Conservation (phyloP, 2,113 vertebrate species). For the Xiphophorus couchianus region DNA sequence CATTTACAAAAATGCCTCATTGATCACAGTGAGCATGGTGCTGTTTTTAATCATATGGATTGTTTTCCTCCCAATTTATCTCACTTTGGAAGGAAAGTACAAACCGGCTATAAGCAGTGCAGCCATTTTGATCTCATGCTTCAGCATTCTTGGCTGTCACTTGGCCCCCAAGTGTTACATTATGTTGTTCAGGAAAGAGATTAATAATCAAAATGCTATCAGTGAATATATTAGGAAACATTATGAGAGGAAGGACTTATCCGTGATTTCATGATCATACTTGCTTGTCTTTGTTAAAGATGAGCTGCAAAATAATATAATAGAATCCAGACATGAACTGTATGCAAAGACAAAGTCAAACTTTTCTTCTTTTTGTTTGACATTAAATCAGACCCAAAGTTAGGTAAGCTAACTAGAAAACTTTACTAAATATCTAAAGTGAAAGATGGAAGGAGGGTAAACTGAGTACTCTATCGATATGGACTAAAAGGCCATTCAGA, state of each 20-base stretch:
- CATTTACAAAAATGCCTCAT: constrained; percentile 68
- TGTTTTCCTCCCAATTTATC: constrained; percentile 83
- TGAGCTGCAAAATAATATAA: background rate
- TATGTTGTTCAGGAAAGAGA: constrained; percentile 85
- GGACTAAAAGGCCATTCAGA: no score
- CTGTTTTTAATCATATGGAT: constrained; percentile 77
- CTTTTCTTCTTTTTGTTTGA: background rate
- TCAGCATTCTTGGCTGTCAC: constrained; percentile 82
- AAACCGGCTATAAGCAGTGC: constrained; percentile 80
- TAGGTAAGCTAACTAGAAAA: no score
- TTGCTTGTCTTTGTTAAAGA: no score
- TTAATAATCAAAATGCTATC: constrained; percentile 86
- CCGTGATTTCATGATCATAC: constrained; percentile 50
- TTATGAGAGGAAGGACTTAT: constrained; percentile 44
- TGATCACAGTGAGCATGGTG: constrained; percentile 64
- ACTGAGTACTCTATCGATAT: no score
- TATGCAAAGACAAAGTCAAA: background rate
- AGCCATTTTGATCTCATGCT: constrained; percentile 85
- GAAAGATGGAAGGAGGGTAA: no score
- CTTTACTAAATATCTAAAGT: no score
- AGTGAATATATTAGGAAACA: constrained; percentile 83
- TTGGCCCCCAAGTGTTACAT: constrained; percentile 88
- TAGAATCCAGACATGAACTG: background rate
- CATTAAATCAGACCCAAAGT: no score
- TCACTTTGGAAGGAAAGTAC: constrained; percentile 78